Evolutionary conservation across 2,113 vertebrate species (phyloP), one percentile per base, ranked within the genome.

Genomic region (Otolemur garnettii): DNA sequence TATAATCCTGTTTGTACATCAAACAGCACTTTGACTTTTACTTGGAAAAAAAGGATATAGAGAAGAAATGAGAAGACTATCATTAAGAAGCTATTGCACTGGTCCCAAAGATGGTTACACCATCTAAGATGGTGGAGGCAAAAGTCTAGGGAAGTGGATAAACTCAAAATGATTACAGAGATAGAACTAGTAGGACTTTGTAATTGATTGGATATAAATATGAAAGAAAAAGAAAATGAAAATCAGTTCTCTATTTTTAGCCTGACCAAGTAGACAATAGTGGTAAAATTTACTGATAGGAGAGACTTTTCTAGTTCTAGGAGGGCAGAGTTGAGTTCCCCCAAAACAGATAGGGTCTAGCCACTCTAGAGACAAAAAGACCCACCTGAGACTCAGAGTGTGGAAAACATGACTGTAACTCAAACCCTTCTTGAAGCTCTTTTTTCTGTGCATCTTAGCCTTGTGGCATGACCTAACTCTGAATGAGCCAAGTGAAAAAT

Each of bases 181-280:
- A 60, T 10, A 62, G 45, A 91, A 77, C 4, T 82, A 35, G 45
- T 3, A 85, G 24, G 21, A 79, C 5, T 28, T 85, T 62, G 33
- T 35, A 79, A 68, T 21, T 78, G n/a, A 28, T 55, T 74, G 8
- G 38, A 64, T 87, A 5, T 45, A 33, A 19, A 35, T 45, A 59
- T 68, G n/a, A 79, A 87, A 86, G 26, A 87, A 88, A 93, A 60
- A 30, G 38, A 87, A 81, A 57, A 50, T 60, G 12, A 75, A 92
- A 38, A 80, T 50, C 22, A 84, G 18, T 50, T 33, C 22, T 80
- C 22, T 26, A 14, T 33, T 74, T 86, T 87, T 30, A 83, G 62
- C 74, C 66, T 90, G 68, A 35, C n/a, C n/a, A 15, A 59, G 81
- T 66, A 74, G 21, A 42, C 28, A 35, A 6, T 59, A 17, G 26